Percentiles rank a stretch among this genome's conserved stretches.
These are phyloP conservation scores for Ellobius talpinus DNA, from an alignment of 2,113 vertebrate species.

Conservation along the genomic window DNA sequence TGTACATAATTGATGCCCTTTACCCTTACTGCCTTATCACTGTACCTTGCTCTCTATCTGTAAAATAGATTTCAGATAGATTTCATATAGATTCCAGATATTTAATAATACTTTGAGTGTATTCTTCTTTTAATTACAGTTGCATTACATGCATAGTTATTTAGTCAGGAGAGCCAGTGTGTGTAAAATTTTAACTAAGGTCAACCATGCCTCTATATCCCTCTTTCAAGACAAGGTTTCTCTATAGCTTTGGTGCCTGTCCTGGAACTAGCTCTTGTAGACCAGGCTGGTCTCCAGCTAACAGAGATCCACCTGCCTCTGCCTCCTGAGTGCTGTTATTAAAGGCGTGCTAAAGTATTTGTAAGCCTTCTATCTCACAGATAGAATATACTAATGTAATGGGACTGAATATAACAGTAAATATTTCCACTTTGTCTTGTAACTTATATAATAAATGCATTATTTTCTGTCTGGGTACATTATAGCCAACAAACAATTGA, in stretches of 20 bases:
- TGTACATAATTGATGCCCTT: background rate
- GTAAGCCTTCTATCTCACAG: background rate
- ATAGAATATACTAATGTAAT: background rate
- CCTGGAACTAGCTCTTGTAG: no score
- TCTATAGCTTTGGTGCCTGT: no score
- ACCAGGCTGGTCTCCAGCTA: no score
- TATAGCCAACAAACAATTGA: background rate
- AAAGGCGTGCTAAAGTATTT: background rate
- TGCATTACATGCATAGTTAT: background rate
- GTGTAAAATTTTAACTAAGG: background rate
- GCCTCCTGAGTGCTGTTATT: no score
- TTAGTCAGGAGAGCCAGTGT: background rate
- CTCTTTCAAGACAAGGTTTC: background rate
- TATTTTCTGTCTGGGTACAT: conserved; percentile 20
- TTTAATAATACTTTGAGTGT: background rate
- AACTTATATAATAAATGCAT: background rate
- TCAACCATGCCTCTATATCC: accelerated
- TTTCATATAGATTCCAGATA: background rate
- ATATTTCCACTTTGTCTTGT: background rate
- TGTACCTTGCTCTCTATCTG: background rate
- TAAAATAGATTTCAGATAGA: no score
- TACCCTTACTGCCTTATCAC: background rate
- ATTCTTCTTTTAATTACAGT: background rate
- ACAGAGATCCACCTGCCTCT: no score
- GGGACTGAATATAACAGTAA: background rate